Evolutionary conservation across 2,888 invertebrate genomes (phyloP), one percentile per base, ranked within the genome.

Genomic region (Ectemnius cavifrons): DNA sequence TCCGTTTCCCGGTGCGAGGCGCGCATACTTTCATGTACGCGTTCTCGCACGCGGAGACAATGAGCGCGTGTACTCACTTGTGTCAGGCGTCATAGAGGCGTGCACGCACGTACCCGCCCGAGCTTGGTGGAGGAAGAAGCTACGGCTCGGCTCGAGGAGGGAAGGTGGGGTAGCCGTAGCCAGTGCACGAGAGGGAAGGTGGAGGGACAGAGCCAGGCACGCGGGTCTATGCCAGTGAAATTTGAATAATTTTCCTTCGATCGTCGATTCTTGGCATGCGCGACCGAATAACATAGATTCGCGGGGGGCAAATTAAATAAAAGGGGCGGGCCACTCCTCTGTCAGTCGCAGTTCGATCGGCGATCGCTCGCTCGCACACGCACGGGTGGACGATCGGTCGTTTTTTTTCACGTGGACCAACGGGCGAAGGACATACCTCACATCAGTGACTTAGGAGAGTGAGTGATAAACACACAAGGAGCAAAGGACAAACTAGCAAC

Each of bases 271-370:
- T 78, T 75, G 82, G 84, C 91, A 91, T 89, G 91, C 82, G 86
- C 90, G 91, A 90, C 90, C 90, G 90, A 89, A 90, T 89, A 90
- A 91, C 90, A 91, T 90, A 90, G 89, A 89, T 91, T 88, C 85
- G 83, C 78, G 83, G 79, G 85, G 87, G 85, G 82, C 87, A 88
- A 90, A 90, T 91, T 90, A 90, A 91, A 91, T 91, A 91, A 90
- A 91, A 91, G 90, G 89, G 87, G 88, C 89, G 86, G 87, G 90
- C 90, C 89, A 89, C 90, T 90, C 89, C 89, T 89, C 88, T 82
- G 88, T 86, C 90, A 91, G 90, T 90, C 88, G 89, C 88, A 90
- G 90, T 91, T 90, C 87, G 89, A 90, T 91, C 89, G 88, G 81
- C 89, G 90, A 88, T 90, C 88, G 87, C 80, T 86, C 86, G 84